phyloP scores from a whole-genome alignment of 37 sponge, comb jelly and placozoan genomes.

The Cliona cf. orientalis region DNA sequence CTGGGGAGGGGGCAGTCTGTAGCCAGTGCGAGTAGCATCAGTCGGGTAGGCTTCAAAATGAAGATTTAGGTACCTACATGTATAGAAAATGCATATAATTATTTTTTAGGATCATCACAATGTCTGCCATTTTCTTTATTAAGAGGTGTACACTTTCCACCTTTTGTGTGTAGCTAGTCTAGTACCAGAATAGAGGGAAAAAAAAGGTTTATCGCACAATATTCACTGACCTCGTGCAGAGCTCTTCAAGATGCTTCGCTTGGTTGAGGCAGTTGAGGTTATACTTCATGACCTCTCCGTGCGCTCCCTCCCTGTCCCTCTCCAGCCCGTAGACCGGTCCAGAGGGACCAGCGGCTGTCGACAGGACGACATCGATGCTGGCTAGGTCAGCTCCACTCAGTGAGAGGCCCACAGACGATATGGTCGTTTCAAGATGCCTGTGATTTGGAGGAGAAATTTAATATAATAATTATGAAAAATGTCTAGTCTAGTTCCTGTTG shows the following conservation, averaged over 20 bases:
- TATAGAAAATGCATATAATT: background rate
- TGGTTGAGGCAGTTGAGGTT: constrained; percentile 62
- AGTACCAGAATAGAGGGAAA: too few species aligned
- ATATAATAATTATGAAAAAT: background rate
- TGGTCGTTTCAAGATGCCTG: constrained; percentile 31
- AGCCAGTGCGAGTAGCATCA: constrained; percentile 65
- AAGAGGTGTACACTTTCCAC: too few species aligned
- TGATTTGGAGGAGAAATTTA: too few species aligned
- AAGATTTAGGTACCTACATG: constrained; percentile 46
- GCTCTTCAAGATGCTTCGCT: constrained; percentile 49
- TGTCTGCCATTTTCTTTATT: too few species aligned
- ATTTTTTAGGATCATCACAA: too few species aligned
- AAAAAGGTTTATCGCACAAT: too few species aligned
- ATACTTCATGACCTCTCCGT: constrained; percentile 67
- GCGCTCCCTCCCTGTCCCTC: constrained; percentile 45
- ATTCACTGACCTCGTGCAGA: constrained; percentile 49
- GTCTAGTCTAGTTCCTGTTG: background rate
- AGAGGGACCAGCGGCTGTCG: constrained; percentile 2
- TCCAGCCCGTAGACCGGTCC: constrained; percentile 69
- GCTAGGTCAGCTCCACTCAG: constrained; percentile 40
- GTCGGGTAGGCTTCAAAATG: constrained; percentile 49
- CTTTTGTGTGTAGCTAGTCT: too few species aligned
- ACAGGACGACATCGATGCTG: constrained; percentile 35
- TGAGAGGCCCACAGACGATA: constrained; percentile 13
- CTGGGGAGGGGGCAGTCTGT: constrained; percentile 5